Evolutionary conservation across 2,888 invertebrate genomes (phyloP), one percentile per base, ranked within the genome.

Genomic region (Antheraea assamensis): DNA sequence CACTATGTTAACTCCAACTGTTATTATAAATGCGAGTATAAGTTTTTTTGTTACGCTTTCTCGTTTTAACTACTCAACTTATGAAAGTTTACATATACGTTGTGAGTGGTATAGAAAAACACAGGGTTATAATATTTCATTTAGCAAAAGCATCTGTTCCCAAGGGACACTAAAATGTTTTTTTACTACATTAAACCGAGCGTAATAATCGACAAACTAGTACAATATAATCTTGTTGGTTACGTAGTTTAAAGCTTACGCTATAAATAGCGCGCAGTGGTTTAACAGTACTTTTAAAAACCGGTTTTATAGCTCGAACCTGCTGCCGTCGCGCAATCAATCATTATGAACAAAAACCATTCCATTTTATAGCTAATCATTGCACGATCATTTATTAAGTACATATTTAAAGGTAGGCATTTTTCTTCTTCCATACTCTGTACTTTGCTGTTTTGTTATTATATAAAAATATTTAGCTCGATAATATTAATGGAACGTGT

Each of bases 221-320:
- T n/a, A n/a, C 15, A 30, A 64, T 27, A 64, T 64, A 64, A 64
- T 64, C 15, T 15, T 17, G 61, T 17, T 30, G 4, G 27, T 30
- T 75, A 70, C 71, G 71, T 52, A 47, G 8, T 31, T 71, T 66
- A 71, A 30, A 66, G n/a, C 27, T 74, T 58, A 49, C 35, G 70
- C 75, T 74, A 74, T 49, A 73, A 52, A 24, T 72, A 71, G 72
- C 72, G 19, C 52, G 31, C 13, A 72, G 49, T 71, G 72, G 72
- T 49, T 13, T 17, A 55, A 66, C 64, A 27, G 27, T 35, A n/a
- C 27, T 42, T 61, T 35, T 71, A 17, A 76, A 75, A 90, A 92
- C 92, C 87, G 82, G 92, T 92, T 91, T 85, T 84, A 42, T 42
- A 86, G 80, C 86, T 83, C 81, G 74, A 79, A 87, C 85, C 86